Base-by-base conservation (phyloP, 2,888 invertebrate species). In the Drosophila borborema region DNA sequence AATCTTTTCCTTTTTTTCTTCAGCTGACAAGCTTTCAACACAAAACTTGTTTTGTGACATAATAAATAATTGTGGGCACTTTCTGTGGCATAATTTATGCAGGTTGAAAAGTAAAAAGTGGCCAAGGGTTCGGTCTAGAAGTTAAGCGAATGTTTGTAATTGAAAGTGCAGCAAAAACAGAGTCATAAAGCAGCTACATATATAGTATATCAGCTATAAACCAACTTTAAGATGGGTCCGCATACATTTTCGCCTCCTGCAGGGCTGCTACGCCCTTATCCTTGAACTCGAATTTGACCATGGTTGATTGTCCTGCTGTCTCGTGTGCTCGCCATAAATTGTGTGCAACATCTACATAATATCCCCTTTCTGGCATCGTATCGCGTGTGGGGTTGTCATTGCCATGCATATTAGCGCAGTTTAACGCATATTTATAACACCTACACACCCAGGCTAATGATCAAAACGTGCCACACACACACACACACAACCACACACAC, bases 391-490 rank as follows among this genome's bases (percentile, higher is more conserved):
- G 62, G 41, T n/a, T 63, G 67, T 53, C 69, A 63, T 67, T 64
- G 70, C 64, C 67, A 62, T 78, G 75, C 74, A 78, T 79, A 79
- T 79, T 79, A 79, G 72, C 75, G 70, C 74, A 77, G 79, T 78
- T 86, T 87, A 82, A 87, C 79, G 76, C 75, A 82, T 85, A 87
- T 87, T 87, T 87, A 86, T 85, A 82, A 81, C 81, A 81, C 86
- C 83, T 81, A 81, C 74, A 40, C 41, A 66, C 74, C 51, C 72
- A 68, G 82, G 80, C 86, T 86, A 88, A 86, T 88, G 86, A 86
- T 80, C 75, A 79, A 86, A 86, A 86, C 88, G 88, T 86, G 86
- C 82, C 77, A 68, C 84, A 80, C 72, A 75, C 70, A 72, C 70
- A 67, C 61, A 56, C 70, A 74, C 67, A n/a, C n/a, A 49, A 34